These are phyloP conservation scores for Apodemia mormo DNA, from an alignment of 2,888 invertebrate species.

Conservation along the genomic window DNA sequence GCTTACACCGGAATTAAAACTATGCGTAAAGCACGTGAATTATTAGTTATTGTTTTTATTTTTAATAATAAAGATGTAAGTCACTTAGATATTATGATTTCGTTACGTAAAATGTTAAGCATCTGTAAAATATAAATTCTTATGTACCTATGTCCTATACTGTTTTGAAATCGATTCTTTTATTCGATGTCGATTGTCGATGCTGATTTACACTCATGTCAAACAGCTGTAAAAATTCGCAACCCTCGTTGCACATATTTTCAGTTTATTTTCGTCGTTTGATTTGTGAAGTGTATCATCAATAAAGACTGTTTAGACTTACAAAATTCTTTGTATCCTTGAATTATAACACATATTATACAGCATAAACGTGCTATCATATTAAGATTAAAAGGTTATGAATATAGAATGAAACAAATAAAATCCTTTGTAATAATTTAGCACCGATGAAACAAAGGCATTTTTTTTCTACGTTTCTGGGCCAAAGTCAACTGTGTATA, in stretches of 20 bases:
- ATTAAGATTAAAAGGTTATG: conserved; percentile 28
- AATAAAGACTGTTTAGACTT: conserved; percentile 47
- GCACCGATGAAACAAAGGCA: conserved; percentile 40
- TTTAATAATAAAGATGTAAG: no score
- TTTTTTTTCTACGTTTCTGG: conserved; percentile 56
- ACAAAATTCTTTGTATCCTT: conserved; percentile 68
- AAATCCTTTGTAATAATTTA: conserved; percentile 53
- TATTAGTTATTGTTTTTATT: no score
- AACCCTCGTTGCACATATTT: conserved; percentile 49
- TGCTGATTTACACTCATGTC: not conserved
- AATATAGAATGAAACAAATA: conserved; percentile 26
- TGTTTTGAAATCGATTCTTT: not conserved
- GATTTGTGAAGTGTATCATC: conserved; percentile 53
- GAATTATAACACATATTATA: conserved; percentile 45
- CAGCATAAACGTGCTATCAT: conserved; percentile 35
- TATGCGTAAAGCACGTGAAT: no score
- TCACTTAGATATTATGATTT: no score
- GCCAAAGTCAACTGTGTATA: conserved; percentile 67
- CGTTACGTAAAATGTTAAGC: no score
- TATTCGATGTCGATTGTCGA: not conserved
- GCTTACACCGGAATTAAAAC: no score
- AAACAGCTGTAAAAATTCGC: conserved; percentile 7
- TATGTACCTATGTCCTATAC: no score
- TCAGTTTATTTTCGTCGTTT: conserved; percentile 73
- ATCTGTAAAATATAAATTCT: no score